A percentile compares a stretch with the other conserved stretches of the same genome.
phyloP scores from a whole-genome alignment of 37 sponge, comb jelly and placozoan genomes.

The Spongilla lacustris region DNA sequence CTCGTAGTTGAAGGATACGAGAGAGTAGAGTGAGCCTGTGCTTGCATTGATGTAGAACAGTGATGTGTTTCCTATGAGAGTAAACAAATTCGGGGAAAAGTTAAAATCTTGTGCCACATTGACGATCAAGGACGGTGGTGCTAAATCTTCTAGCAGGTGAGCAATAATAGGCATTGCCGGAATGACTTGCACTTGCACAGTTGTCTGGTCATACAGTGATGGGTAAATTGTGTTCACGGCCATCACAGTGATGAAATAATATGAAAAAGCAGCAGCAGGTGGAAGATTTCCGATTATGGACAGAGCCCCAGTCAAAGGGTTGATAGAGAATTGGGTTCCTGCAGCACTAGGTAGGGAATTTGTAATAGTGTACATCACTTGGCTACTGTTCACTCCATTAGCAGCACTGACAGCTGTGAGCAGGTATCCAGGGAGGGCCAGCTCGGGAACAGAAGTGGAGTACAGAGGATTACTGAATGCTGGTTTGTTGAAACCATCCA shows the following conservation, averaged over 20 bases:
- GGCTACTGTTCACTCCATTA: background rate
- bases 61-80: background rate
- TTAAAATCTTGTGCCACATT: background rate
- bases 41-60: background rate
- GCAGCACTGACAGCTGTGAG: background rate
- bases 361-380: background rate
- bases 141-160: background rate
- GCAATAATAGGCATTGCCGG: background rate
- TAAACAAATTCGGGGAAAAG: background rate
- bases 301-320: background rate
- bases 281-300: background rate
- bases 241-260: background rate
- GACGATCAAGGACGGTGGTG: background rate
- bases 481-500: slow-evolving; percentile 4
- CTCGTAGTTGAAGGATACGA: background rate
- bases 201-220: background rate
- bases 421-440: background rate
- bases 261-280: background rate
- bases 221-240: background rate
- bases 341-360: background rate
- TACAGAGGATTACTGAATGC: background rate
- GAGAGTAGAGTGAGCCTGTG: background rate
- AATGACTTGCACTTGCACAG: background rate
- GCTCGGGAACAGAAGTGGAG: background rate
- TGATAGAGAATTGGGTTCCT: background rate